These are phyloP conservation scores for Omphaloscelis lunosa DNA, from an alignment of 2,888 invertebrate genomes.

Conservation along the genomic window DNA sequence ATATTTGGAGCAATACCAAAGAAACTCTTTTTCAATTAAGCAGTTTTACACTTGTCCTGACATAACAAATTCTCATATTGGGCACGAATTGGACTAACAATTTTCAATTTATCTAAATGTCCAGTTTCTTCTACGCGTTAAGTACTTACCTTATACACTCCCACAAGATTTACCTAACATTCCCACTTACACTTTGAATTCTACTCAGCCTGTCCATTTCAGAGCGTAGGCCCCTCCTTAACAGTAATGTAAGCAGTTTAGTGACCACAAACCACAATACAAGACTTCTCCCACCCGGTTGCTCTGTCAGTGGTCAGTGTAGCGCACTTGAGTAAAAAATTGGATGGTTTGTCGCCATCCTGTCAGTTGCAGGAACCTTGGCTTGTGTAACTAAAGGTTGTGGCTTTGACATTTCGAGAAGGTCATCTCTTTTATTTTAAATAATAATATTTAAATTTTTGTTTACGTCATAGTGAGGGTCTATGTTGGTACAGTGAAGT, in stretches of 20 bases:
- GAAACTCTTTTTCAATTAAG: too few relatives aligned
- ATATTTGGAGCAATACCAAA: too few relatives aligned
- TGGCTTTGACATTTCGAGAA: conserved; percentile 26
- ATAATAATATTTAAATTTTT: not conserved
- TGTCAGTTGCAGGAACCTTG: conserved; percentile 43
- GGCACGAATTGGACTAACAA: too few relatives aligned
- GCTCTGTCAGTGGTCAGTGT: conserved; percentile 27
- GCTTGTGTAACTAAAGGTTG: conserved; percentile 11
- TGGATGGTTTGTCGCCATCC: conserved; percentile 25
- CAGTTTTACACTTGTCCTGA: too few relatives aligned
- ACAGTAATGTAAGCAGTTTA: conserved; percentile 5
- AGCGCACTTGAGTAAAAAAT: conserved; percentile 43
- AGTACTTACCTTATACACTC: not conserved
- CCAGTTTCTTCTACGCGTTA: not conserved
- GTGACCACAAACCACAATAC: conserved; percentile 15
- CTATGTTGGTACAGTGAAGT: not conserved
- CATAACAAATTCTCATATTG: too few relatives aligned
- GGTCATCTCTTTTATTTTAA: not conserved
- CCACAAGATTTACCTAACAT: not conserved
- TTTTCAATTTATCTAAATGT: not conserved
- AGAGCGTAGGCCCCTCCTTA: not conserved
- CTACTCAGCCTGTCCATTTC: not conserved
- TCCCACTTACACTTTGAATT: not conserved
- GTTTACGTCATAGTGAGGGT: not conserved
- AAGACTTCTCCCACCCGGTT: not conserved